Percentiles rank a stretch among this genome's conserved stretches.
These are phyloP conservation scores for Theristus sp. DNA, from an alignment of 2,888 invertebrate species.

Conservation along the genomic window DNA sequence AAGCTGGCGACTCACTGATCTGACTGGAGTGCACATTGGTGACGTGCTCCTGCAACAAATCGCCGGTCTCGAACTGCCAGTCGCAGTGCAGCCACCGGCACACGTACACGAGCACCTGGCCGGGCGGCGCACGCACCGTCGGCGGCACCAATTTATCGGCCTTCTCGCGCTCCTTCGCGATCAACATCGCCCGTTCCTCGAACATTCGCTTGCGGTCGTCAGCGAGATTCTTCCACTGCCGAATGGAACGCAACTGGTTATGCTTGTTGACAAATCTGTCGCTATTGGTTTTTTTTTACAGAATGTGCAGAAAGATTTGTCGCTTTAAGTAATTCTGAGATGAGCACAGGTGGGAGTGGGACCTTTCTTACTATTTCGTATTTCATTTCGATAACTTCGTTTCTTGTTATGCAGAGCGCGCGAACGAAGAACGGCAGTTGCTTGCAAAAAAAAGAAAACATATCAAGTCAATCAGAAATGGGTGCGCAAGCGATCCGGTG, in stretches of 20 bases:
- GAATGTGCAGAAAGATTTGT: too few relatives aligned
- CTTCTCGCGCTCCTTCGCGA: constrained; percentile 42
- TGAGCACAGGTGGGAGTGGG: too few relatives aligned
- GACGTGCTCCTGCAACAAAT: constrained; percentile 73
- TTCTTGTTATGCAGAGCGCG: too few relatives aligned
- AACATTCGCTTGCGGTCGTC: constrained; percentile 71
- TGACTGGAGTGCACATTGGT: constrained; percentile 50
- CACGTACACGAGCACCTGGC: constrained; percentile 24
- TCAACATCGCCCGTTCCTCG: constrained; percentile 72
- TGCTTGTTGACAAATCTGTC: background rate
- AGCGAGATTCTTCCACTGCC: constrained; percentile 76
- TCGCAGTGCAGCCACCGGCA: constrained; percentile 70
- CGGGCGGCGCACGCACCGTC: constrained; percentile 22
- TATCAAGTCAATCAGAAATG: too few relatives aligned
- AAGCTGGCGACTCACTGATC: constrained; percentile 13
- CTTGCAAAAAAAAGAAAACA: too few relatives aligned
- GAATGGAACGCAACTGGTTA: background rate
- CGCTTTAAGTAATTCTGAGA: too few relatives aligned
- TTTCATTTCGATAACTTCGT: too few relatives aligned
- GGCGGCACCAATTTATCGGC: constrained; percentile 14
- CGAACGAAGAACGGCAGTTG: too few relatives aligned
- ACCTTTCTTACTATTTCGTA: too few relatives aligned
- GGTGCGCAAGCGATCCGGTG: too few relatives aligned
- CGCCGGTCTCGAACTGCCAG: constrained; percentile 69
- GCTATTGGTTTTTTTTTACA: too few relatives aligned